Conservation (phyloP, 2,888 invertebrate genomes). For the Drosophila prostipennis region DNA sequence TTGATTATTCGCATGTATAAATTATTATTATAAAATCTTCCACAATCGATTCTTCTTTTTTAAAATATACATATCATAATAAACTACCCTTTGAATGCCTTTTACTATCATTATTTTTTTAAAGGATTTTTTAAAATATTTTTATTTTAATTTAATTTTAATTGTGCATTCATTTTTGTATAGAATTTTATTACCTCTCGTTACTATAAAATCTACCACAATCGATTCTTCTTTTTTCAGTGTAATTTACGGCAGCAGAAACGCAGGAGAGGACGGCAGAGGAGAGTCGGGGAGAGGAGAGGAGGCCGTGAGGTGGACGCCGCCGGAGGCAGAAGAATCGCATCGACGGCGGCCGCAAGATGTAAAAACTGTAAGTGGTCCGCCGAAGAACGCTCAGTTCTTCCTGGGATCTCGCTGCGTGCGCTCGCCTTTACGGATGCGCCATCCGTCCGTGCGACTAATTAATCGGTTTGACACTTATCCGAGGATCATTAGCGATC, state of each 20-base stretch:
- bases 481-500: slow-evolving; percentile 51
- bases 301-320: slow-evolving; percentile 7
- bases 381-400: slow-evolving; percentile 82
- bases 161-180: no score
- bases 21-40: no score
- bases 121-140: no score
- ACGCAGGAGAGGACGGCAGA: slow-evolving; percentile 2
- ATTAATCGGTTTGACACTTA: slow-evolving; percentile 41
- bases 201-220: no score
- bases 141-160: no score
- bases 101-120: no score
- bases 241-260: slow-evolving; percentile 9
- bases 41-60: no score
- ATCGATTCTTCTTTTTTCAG: background rate
- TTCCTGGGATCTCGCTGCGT: slow-evolving; percentile 83
- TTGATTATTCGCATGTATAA: no score
- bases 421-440: slow-evolving; percentile 54
- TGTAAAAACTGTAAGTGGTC: slow-evolving; percentile 83
- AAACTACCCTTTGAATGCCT: no score
- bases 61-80: no score
- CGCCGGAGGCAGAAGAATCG: slow-evolving; percentile 27
- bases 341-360: slow-evolving; percentile 31
- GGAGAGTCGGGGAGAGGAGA: no score
- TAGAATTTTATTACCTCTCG: no score
- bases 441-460: slow-evolving; percentile 29